A percentile compares a stretch with the other conserved stretches of the same genome.
Conservation (phyloP, 2,113 vertebrate genomes). For the Hymenochirus boettgeri region DNA sequence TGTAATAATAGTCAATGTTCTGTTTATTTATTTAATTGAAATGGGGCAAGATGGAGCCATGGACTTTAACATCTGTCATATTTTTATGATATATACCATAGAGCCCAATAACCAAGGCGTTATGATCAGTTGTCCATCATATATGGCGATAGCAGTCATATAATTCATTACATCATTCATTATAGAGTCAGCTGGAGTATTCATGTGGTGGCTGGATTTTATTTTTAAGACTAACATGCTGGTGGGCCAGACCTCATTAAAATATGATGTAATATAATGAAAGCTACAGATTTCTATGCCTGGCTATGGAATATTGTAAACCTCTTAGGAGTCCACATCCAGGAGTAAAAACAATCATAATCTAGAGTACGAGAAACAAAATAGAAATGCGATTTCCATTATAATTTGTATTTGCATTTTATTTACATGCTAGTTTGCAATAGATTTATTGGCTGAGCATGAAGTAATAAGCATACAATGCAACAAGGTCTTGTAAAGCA, state of each 20-base stretch:
- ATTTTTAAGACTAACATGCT: not conserved
- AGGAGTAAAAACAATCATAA: not conserved
- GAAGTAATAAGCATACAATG: not conserved
- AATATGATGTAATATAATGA: conserved; percentile 5
- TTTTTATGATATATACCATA: too few relatives aligned
- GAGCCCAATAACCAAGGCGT: too few relatives aligned
- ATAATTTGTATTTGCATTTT: not conserved
- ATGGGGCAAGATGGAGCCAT: too few relatives aligned
- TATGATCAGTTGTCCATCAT: too few relatives aligned
- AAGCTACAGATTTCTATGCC: not conserved
- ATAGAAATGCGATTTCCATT: not conserved
- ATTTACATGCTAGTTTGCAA: not conserved
- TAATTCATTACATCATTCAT: too few relatives aligned
- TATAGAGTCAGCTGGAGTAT: too few relatives aligned
- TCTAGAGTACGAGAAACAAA: not conserved
- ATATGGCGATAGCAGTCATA: too few relatives aligned
- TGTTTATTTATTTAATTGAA: too few relatives aligned
- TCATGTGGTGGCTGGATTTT: not conserved
- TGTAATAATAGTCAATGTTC: too few relatives aligned
- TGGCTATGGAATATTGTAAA: not conserved
- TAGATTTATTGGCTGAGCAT: not conserved
- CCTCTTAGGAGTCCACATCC: not conserved
- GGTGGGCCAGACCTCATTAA: conserved; percentile 4
- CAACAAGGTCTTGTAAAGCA: not conserved
- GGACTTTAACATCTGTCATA: too few relatives aligned